A percentile compares a stretch with the other conserved stretches of the same genome.
These are phyloP conservation scores for Elymnias hypermnestra DNA, from an alignment of 1,140 invertebrate species.

Conservation along the genomic window DNA sequence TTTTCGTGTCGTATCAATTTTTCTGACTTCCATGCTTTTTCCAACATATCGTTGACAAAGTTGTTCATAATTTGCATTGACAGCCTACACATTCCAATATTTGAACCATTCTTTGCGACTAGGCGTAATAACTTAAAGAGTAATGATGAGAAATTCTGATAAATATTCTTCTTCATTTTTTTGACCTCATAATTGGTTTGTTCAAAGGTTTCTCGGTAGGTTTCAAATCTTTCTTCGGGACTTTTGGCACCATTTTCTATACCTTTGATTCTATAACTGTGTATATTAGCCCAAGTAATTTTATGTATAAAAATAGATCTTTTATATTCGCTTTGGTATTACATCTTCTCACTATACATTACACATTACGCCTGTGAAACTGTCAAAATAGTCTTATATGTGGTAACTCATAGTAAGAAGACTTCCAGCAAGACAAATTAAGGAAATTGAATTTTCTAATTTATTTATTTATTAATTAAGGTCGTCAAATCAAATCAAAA, in stretches of 20 bases:
- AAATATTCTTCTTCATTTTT: conserved; percentile 76
- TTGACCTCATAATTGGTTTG: conserved; percentile 37
- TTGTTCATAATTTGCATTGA: conserved; percentile 82
- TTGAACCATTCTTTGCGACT: conserved; percentile 28
- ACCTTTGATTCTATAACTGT: too few species aligned
- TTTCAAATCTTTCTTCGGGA: conserved; percentile 34
- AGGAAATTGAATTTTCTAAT: too few species aligned
- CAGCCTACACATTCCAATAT: conserved; percentile 57
- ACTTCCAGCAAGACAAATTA: too few species aligned
- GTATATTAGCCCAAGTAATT: too few species aligned
- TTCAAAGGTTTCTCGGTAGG: conserved; percentile 44
- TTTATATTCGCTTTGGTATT: too few species aligned
- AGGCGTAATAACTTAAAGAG: conserved; percentile 83
- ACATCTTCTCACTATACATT: too few species aligned
- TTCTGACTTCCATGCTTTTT: conserved; percentile 77
- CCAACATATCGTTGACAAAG: conserved; percentile 75
- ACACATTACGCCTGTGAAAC: too few species aligned
- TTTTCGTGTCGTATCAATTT: conserved; percentile 77
- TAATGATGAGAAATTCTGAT: conserved; percentile 83
- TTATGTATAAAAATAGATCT: too few species aligned
- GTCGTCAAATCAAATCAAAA: too few species aligned
- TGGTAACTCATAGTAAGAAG: too few species aligned
- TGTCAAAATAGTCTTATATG: too few species aligned
- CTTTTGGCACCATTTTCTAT: conserved; percentile 51
- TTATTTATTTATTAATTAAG: too few species aligned